phyloP scores from a whole-genome alignment of 2,113 vertebrate species.

The Physeter macrocephalus region DNA sequence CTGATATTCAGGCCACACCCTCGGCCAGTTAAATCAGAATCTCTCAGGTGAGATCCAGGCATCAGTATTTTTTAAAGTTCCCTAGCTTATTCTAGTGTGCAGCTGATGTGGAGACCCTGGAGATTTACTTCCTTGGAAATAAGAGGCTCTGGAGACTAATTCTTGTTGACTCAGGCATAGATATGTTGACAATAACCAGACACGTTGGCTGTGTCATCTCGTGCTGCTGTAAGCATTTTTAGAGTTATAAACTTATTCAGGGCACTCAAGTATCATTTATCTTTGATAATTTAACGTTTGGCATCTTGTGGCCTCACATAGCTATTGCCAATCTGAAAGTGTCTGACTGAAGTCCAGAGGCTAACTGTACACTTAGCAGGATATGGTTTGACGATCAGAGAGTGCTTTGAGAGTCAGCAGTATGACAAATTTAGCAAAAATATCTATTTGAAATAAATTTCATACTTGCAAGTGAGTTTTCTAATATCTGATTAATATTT shows the following conservation, averaged over 20 bases:
- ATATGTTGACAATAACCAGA: background rate
- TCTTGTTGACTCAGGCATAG: background rate
- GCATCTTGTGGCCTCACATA: background rate
- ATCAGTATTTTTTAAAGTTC: background rate
- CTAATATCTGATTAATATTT: background rate
- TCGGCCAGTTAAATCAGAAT: background rate
- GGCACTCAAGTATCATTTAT: background rate
- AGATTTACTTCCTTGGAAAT: slow-evolving; percentile 9
- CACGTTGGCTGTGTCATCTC: background rate
- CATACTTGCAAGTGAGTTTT: background rate
- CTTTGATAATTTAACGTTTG: background rate
- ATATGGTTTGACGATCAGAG: background rate
- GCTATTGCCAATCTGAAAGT: background rate
- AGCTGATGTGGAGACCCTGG: background rate
- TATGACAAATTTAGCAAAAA: background rate
- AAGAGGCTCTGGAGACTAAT: background rate
- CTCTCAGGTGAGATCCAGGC: background rate
- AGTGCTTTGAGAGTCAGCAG: background rate
- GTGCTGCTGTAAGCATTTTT: background rate
- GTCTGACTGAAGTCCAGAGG: slow-evolving; percentile 35
- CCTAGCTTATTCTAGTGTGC: background rate
- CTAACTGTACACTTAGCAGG: background rate
- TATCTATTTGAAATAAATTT: background rate
- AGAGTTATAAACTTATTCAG: background rate
- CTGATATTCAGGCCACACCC: background rate